Evolutionary conservation across 2,113 vertebrate genomes (phyloP).

Genomic region (Alaudala cheleensis): DNA sequence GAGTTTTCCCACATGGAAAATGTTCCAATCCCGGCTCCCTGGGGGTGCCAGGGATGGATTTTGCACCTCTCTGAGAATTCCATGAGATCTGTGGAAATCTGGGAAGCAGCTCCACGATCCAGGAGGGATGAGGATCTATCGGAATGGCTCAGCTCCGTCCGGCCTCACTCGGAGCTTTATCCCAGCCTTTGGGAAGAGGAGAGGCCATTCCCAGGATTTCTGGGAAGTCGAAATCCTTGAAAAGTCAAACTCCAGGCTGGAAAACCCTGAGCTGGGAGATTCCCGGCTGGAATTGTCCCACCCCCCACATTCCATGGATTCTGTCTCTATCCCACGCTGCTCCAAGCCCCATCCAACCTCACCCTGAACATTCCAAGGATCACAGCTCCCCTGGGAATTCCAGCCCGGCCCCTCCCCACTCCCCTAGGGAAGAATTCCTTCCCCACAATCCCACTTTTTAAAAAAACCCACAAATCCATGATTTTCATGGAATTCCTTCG

Average conservation of each 20-base stretch:
- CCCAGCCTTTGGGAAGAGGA: neutral
- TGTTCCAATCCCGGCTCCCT: neutral
- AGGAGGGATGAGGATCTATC: neutral
- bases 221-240: neutral
- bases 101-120: neutral
- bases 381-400: neutral
- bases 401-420: neutral
- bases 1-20: neutral
- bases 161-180: neutral
- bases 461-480: fast-evolving
- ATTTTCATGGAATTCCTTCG: neutral
- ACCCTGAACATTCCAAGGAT: neutral
- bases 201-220: neutral
- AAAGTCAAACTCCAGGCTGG: neutral
- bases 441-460: neutral
- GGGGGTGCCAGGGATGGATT: neutral
- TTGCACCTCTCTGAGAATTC: fast-evolving
- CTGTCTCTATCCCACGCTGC: neutral
- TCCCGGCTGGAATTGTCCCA: neutral
- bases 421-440: neutral
- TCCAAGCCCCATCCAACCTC: neutral
- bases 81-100: fast-evolving
- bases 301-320: neutral
- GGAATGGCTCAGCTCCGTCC: neutral
- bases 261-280: neutral